These are phyloP conservation scores for Lamproptera curius DNA, from an alignment of 2,888 invertebrate species.

Conservation along the genomic window DNA sequence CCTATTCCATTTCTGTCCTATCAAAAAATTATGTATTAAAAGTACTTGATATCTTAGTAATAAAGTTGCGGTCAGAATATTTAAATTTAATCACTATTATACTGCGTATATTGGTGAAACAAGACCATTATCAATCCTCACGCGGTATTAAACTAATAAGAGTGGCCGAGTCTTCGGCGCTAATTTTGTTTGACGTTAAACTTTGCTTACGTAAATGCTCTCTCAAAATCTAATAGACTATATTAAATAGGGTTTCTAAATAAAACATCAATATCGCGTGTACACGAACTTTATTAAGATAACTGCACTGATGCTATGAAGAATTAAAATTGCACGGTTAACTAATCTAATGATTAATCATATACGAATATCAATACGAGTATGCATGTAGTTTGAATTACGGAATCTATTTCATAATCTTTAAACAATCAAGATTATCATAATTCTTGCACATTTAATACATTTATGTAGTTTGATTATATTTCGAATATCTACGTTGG, in stretches of 20 bases:
- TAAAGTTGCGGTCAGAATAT: no score
- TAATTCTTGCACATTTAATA: constrained; percentile 19
- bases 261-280: constrained; percentile 21
- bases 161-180: no score
- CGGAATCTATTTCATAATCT: constrained; percentile 31
- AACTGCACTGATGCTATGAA: constrained; percentile 33
- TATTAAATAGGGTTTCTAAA: constrained; percentile 2
- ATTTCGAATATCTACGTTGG: constrained; percentile 18
- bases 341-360: constrained; percentile 34
- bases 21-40: no score
- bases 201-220: no score
- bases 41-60: no score
- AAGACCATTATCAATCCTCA: no score
- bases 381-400: constrained; percentile 16
- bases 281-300: constrained; percentile 28
- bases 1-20: no score
- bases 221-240: no score
- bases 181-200: no score
- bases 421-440: constrained; percentile 29
- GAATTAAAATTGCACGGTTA: constrained; percentile 33
- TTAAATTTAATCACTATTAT: no score
- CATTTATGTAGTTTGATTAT: constrained; percentile 2
- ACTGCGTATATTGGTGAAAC: no score
- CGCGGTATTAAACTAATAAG: no score
- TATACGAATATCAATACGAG: constrained; percentile 21